These are phyloP conservation scores for Agapostemon virescens DNA, from an alignment of 2,888 invertebrate species.

Conservation along the genomic window DNA sequence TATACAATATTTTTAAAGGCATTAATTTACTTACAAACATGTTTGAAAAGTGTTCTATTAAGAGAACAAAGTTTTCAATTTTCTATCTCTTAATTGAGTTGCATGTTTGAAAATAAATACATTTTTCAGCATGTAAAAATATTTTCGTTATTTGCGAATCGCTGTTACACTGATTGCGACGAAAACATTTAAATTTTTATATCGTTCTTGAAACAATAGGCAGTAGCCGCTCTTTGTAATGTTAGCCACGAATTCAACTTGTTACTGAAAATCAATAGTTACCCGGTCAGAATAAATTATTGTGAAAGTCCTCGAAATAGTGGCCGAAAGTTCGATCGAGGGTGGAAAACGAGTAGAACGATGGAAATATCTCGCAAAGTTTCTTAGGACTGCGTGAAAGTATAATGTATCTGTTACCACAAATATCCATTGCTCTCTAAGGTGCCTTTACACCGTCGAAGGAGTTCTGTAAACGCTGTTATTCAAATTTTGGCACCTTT, in stretches of 20 bases:
- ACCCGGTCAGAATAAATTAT: constrained; percentile 29
- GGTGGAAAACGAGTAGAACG: neutral
- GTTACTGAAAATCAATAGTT: constrained; percentile 29
- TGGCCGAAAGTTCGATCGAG: constrained; percentile 20
- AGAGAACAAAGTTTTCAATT: no score
- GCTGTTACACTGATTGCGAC: neutral
- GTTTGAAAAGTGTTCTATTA: no score
- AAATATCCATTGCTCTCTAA: constrained; percentile 53
- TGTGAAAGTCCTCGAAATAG: constrained; percentile 28
- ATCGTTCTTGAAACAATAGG: neutral
- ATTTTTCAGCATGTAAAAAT: neutral
- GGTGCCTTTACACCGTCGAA: constrained; percentile 42
- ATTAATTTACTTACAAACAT: no score
- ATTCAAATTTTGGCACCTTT: constrained; percentile 52
- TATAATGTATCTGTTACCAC: constrained; percentile 55
- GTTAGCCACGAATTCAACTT: neutral
- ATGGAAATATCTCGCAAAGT: constrained; percentile 39
- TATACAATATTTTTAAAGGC: no score
- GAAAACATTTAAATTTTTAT: neutral
- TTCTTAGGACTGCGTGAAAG: constrained; percentile 46
- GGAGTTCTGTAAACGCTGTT: constrained; percentile 51
- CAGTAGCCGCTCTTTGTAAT: constrained; percentile 8
- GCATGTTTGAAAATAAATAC: neutral
- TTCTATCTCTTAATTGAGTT: neutral
- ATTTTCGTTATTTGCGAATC: neutral